Evolutionary conservation across 2,888 invertebrate genomes (phyloP), one percentile per base, ranked within the genome.

Genomic region (Strigamia crassipes): DNA sequence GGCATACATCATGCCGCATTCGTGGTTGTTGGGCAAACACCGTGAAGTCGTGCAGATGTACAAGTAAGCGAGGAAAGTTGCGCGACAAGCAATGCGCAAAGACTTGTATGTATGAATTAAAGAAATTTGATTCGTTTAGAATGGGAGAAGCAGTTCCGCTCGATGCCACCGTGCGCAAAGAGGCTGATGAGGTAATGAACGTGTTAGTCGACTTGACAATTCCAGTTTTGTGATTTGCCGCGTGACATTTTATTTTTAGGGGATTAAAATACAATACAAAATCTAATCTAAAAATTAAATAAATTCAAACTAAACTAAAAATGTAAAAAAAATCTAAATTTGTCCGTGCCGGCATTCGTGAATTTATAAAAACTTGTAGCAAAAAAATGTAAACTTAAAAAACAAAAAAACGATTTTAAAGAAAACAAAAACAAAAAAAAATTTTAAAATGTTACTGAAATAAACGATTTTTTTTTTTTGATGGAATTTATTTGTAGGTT

Each of bases 91-190:
- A 78, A 78, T n/a, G 31, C 38, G n/a, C 3, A 10, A 12, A n/a
- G 4, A 12, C n/a, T n/a, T n/a, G n/a, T n/a, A n/a, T 1, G 34
- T 18, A 27, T 27, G 1, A 34, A 78, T 12, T 80, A 13, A 10
- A 6, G 3, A 10, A 23, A 56, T 80, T 80, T 80, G 0, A 18
- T 51, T 82, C 46, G 21, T 82, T 34, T 86, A 93, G 93, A 84
- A 88, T 91, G 86, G 92, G 92, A 3, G 86, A 90, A 79, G 90
- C 90, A n/a, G 90, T 91, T 1, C 88, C 90, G 0, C 86, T 94
- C 10, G 86, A 91, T 0, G 86, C 89, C 77, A 88, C 89, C 83
- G 86, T 93, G 12, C 83, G 87, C 46, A 86, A 89, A 4, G 88
- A 91, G 31, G 90, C 91, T 83, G 86, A 91, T 10, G 90, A 90